Evolutionary conservation across 2,888 invertebrate genomes (phyloP).

Genomic region (Morpho achilles): DNA sequence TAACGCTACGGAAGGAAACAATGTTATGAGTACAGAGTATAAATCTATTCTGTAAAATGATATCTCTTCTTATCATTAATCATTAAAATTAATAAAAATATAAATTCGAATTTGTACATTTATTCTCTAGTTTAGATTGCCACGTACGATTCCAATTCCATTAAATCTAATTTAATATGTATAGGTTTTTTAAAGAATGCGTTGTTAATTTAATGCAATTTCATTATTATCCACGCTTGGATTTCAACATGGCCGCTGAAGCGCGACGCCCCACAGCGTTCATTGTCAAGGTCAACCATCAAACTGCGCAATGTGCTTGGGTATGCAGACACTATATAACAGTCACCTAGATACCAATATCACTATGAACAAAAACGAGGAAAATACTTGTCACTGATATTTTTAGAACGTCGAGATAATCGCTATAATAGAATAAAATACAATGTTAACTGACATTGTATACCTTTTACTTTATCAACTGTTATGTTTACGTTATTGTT

Average conservation of each 20-base stretch:
- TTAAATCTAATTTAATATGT: conserved; percentile 8
- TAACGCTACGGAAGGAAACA: no score
- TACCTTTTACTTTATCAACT: no score
- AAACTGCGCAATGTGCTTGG: conserved; percentile 58
- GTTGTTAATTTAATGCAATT: conserved; percentile 57
- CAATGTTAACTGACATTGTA: not conserved
- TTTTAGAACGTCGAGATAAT: conserved; percentile 13
- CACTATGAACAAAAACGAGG: conserved; percentile 17
- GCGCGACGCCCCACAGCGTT: conserved; percentile 68
- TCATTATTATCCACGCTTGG: conserved; percentile 55
- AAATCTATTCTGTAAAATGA: no score
- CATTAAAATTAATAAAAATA: no score
- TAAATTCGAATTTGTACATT: no score
- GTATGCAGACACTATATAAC: conserved; percentile 26
- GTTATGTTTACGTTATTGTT: no score
- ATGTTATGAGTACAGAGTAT: no score
- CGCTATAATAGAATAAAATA: conserved; percentile 1
- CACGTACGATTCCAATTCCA: conserved; percentile 2
- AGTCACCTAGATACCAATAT: conserved; percentile 15
- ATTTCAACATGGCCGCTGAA: conserved; percentile 66
- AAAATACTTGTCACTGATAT: conserved; percentile 19
- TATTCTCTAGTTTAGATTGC: no score
- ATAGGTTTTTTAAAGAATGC: conserved; percentile 18
- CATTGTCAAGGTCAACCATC: conserved; percentile 75
- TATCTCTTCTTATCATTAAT: no score